Base-by-base conservation (phyloP, 2,797 vertebrate species). In the Tenualosa ilisha region DNA sequence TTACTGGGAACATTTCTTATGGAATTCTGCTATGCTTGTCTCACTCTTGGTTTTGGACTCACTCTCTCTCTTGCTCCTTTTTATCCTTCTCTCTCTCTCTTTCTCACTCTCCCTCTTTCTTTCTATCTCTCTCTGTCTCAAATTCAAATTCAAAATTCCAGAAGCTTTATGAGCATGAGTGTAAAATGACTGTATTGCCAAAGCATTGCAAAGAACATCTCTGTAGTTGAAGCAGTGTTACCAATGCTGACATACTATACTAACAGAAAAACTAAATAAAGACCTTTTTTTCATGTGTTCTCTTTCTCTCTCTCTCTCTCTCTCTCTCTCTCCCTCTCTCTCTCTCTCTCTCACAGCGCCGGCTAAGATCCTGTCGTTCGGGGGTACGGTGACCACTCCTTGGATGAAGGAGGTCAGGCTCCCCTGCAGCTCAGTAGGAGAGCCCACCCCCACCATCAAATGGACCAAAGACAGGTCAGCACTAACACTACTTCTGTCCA, bases 401-500 rank as follows among this genome's bases (percentile, higher is more conserved):
- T 99, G 98, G 98, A 99, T 99, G 98, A 99, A 98, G 92, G 98
- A 99, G 0, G 97, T 99, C 68, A 95, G 97, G 17, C 94, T 99
- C 87, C 97, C 98, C 0, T 99, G 98, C 91, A 97, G 96, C 91
- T 97, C 98, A 0, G 98, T 99, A 0, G 98, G 98, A n/a, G 98
- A 99, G 43, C 97, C 98, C 0, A 96, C 94, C 49, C 97, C 98
- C 0, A 96, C 97, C 20, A 96, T 99, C 87, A 99, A 99, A 90
- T 99, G 98, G 98, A 99, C 98, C 89, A 99, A 99, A 96, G 98
- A 99, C 96, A 99, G 98, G 98, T 98, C 86, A 91, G 89, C 87
- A 56, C 22, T 50, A 37, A 68, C 83, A 40, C 43, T 49, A 13
- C 26, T 51, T 86, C 50, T 68, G 11, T 59, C 6, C 53, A 82